phyloP scores from a whole-genome alignment of 1,140 invertebrate species.

The Heliconius eleuchia region DNA sequence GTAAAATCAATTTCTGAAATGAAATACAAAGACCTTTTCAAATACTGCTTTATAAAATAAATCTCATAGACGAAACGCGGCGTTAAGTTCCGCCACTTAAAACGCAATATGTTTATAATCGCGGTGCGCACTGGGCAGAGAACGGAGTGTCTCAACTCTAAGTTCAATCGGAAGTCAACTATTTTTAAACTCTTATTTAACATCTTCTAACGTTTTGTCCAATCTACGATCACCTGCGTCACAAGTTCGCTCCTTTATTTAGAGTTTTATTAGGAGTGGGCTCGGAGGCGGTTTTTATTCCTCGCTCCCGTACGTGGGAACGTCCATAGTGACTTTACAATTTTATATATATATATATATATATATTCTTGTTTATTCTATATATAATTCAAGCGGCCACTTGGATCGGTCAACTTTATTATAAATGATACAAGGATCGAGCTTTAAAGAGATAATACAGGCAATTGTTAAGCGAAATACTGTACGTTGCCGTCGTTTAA shows the following conservation, averaged over 20 bases:
- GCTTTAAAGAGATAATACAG: not conserved
- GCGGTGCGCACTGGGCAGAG: no score
- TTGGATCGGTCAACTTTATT: not conserved
- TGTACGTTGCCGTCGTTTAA: not conserved
- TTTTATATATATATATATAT: constrained; percentile 37
- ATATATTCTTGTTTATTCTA: constrained; percentile 36
- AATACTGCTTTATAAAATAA: no score
- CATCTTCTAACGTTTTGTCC: not conserved
- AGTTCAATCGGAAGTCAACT: no score
- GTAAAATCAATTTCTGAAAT: no score
- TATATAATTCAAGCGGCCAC: constrained; percentile 23
- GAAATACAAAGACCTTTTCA: no score
- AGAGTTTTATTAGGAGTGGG: constrained; percentile 70
- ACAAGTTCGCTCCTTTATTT: constrained; percentile 68
- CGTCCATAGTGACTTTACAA: constrained; percentile 59
- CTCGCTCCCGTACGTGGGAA: constrained; percentile 71
- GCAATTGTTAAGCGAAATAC: not conserved
- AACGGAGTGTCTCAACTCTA: no score
- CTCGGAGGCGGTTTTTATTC: constrained; percentile 66
- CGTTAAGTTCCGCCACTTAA: no score
- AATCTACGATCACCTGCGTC: constrained; percentile 49
- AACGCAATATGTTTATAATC: no score
- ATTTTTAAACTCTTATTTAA: no score
- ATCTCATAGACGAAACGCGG: no score
- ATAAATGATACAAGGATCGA: not conserved